Percentiles rank a stretch among this genome's conserved stretches.
Evolutionary conservation across 92 coral and sea anemone species (phyloP).

Genomic region (Parazoanthus atlanticus): DNA sequence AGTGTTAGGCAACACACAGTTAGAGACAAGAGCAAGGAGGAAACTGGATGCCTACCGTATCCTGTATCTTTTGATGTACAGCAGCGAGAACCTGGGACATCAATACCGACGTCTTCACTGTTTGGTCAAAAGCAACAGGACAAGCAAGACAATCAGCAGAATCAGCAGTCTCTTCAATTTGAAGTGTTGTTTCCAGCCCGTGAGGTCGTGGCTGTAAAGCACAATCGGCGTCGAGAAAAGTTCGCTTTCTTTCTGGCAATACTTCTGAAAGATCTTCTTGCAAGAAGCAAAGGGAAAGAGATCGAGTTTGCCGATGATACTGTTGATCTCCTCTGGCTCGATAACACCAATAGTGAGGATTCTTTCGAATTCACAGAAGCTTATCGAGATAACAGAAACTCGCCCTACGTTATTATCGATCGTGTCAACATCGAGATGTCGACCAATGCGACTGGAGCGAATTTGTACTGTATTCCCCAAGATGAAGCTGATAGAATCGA

Average conservation of each 20-base stretch:
- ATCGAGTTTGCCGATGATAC: neutral
- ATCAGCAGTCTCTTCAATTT: neutral
- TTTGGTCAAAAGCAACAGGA: neutral
- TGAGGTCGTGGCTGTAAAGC: slow-evolving; percentile 19
- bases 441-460: slow-evolving; percentile 10
- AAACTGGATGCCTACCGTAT: neutral
- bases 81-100: neutral
- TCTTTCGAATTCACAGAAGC: too few relatives aligned
- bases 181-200: neutral
- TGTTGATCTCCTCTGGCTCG: neutral
- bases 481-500: slow-evolving; percentile 51
- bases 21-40: neutral
- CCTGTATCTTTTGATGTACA: neutral
- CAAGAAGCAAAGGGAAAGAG: neutral
- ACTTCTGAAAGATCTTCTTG: slow-evolving; percentile 4
- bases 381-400: neutral
- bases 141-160: neutral
- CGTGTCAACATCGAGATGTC: slow-evolving; percentile 35
- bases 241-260: neutral
- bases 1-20: neutral
- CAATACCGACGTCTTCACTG: neutral
- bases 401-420: neutral
- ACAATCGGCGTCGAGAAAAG: slow-evolving; percentile 1
- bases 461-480: slow-evolving; percentile 6
- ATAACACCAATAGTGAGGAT: neutral